Conservation (phyloP, 2,113 vertebrate species). For the Thermophis baileyi region DNA sequence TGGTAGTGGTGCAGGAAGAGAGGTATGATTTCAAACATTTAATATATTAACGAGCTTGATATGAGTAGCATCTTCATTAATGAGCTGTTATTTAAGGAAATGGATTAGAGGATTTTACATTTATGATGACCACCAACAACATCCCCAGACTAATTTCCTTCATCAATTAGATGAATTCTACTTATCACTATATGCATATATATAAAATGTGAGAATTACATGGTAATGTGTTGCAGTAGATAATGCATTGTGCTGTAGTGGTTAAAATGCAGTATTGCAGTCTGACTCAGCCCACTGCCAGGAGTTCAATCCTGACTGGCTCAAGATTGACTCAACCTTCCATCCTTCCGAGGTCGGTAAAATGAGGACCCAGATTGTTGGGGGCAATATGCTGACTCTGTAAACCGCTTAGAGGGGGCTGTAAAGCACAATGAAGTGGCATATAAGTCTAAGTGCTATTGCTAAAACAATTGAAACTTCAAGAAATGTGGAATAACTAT, state of each 20-base stretch:
- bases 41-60: background rate
- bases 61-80: background rate
- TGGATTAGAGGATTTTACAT: background rate
- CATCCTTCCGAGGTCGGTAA: background rate
- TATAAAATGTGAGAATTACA: background rate
- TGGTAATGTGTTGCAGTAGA: background rate
- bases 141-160: background rate
- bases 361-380: background rate
- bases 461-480: background rate
- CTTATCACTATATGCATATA: background rate
- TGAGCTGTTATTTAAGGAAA: background rate
- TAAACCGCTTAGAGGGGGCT: background rate
- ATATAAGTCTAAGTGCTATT: background rate
- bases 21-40: background rate
- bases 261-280: no score
- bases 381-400: background rate
- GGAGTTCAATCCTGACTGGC: background rate
- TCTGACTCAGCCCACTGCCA: no score
- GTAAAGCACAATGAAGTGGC: background rate
- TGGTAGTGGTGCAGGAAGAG: background rate
- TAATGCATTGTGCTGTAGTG: background rate
- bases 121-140: background rate
- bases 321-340: background rate
- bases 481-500: background rate
- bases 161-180: background rate